Conservation (phyloP, 2,113 vertebrate genomes). For the Nothocercus julius region DNA sequence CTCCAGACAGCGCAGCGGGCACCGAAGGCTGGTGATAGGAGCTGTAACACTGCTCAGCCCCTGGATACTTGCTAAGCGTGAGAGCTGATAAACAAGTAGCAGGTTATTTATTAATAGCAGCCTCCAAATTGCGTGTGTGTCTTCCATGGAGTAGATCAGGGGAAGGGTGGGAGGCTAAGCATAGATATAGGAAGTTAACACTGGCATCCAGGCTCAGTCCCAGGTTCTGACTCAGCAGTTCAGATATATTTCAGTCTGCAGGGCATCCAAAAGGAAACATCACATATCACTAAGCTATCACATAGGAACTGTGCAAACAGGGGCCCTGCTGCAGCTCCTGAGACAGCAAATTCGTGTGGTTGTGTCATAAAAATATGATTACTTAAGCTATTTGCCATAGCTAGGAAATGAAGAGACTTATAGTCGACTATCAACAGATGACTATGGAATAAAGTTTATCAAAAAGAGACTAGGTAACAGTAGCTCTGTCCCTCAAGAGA, state of each 20-base stretch:
- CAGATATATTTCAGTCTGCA: not conserved
- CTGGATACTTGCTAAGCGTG: not conserved
- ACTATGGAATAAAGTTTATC: not conserved
- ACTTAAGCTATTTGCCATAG: not conserved
- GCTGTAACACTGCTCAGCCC: not conserved
- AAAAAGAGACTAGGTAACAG: not conserved
- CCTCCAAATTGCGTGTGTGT: not conserved
- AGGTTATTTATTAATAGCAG: not conserved
- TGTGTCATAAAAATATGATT: not conserved
- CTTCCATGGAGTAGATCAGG: rapidly evolving
- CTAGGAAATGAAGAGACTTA: not conserved
- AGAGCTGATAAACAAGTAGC: not conserved
- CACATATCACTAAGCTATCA: not conserved
- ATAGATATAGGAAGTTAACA: not conserved
- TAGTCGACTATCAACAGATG: not conserved
- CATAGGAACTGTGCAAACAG: not conserved
- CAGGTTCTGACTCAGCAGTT: not conserved
- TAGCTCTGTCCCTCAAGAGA: not conserved
- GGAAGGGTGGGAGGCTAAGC: not conserved
- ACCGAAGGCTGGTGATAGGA: not conserved
- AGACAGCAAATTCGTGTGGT: not conserved
- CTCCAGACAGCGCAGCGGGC: not conserved
- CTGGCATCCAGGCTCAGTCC: not conserved
- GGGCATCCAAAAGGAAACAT: not conserved
- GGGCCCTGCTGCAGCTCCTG: not conserved